Percentiles rank a stretch among this genome's conserved stretches.
Evolutionary conservation across 2,797 vertebrate species (phyloP).

Genomic region (Anolis apletophallus): DNA sequence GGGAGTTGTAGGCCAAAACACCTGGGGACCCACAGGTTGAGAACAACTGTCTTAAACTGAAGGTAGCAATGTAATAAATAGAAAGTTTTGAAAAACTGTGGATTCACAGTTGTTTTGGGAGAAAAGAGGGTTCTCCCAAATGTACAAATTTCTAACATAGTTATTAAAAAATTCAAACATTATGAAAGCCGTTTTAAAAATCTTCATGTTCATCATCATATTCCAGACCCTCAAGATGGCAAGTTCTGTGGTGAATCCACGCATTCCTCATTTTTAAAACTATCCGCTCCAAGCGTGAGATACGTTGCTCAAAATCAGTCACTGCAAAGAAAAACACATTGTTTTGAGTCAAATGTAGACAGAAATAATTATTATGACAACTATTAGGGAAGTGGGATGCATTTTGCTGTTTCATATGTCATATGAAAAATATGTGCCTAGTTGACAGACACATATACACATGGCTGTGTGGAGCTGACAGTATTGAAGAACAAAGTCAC

Average conservation of each 20-base stretch:
- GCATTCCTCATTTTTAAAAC: slow-evolving; percentile 39
- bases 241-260: slow-evolving; percentile 25
- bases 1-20: too few relatives aligned
- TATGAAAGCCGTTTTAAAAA: slow-evolving; percentile 5
- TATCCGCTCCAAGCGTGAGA: slow-evolving; percentile 18
- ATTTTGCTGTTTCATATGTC: too few relatives aligned
- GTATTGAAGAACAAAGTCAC: too few relatives aligned
- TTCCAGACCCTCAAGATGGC: slow-evolving; percentile 26
- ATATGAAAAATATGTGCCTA: background rate
- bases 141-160: background rate
- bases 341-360: background rate
- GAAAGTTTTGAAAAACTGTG: background rate
- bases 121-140: background rate
- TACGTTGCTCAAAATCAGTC: slow-evolving; percentile 31
- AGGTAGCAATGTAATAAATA: too few relatives aligned
- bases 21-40: too few relatives aligned
- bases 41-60: too few relatives aligned
- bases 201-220: slow-evolving; percentile 24
- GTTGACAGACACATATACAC: background rate
- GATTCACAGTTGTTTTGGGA: background rate
- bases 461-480: background rate
- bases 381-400: background rate
- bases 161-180: background rate
- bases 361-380: background rate
- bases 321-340: slow-evolving; percentile 1